These are phyloP conservation scores for Arenaria interpres DNA, from an alignment of 2,113 vertebrate species.

Conservation along the genomic window DNA sequence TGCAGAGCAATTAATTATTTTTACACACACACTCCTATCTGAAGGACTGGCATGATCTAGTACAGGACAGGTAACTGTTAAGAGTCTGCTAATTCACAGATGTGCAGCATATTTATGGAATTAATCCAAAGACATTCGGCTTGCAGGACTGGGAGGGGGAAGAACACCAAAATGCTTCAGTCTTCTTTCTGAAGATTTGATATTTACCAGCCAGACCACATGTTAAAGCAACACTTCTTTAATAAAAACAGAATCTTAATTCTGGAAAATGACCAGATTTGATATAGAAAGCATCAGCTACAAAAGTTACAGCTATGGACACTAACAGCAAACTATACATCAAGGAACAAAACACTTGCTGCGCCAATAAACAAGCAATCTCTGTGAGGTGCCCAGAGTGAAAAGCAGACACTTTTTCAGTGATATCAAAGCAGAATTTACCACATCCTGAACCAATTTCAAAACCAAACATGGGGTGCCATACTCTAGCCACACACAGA, in stretches of 20 bases:
- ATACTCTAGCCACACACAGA: not conserved
- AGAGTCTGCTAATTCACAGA: conserved; percentile 4
- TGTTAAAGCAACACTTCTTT: not conserved
- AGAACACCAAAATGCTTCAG: not conserved
- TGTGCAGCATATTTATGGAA: conserved; percentile 34
- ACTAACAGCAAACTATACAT: not conserved
- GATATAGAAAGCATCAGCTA: not conserved
- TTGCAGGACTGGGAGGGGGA: not conserved
- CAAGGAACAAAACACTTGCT: not conserved
- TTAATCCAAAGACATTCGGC: not conserved
- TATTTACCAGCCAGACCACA: not conserved
- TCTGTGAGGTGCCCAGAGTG: not conserved
- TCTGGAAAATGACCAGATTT: not conserved
- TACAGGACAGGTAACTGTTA: not conserved
- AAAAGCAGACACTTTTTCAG: not conserved
- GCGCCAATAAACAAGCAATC: not conserved
- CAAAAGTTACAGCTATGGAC: not conserved
- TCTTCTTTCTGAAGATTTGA: not conserved
- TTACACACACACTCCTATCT: not conserved
- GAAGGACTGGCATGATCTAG: not conserved
- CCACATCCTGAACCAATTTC: not conserved
- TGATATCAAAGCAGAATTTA: not conserved
- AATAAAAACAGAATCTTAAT: not conserved
- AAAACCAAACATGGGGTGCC: not conserved
- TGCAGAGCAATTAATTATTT: conserved; percentile 13